phyloP scores from a whole-genome alignment of 2,888 invertebrate genomes.

The Malthinus seriepunctatus region DNA sequence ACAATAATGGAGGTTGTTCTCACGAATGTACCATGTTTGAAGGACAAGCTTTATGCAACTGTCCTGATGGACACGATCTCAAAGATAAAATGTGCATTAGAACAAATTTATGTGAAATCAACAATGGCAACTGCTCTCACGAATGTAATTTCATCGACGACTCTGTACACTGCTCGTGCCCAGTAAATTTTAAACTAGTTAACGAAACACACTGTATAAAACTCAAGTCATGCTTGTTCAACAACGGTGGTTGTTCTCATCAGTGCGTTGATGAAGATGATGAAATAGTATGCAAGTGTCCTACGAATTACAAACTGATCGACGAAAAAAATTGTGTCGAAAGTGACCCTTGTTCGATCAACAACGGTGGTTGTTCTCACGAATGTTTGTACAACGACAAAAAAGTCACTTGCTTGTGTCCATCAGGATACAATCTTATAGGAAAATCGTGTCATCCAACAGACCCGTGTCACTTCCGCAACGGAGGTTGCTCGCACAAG shows the following conservation, averaged over 20 bases:
- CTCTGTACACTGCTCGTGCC: conserved; percentile 55
- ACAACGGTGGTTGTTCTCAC: conserved; percentile 61
- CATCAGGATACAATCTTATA: conserved; percentile 49
- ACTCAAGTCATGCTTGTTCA: conserved; percentile 52
- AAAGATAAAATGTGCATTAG: conserved; percentile 47
- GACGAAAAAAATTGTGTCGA: conserved; percentile 41
- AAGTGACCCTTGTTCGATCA: conserved; percentile 57
- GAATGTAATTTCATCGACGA: conserved; percentile 41
- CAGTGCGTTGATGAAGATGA: conserved; percentile 40
- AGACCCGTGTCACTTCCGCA: conserved; percentile 49
- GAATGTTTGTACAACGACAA: conserved; percentile 55
- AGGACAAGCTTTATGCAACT: conserved; percentile 52
- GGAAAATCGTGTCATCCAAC: conserved; percentile 48
- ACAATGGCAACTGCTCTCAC: conserved; percentile 60
- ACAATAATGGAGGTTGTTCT: conserved; percentile 61
- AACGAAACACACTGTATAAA: conserved; percentile 47
- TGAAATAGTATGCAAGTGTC: conserved; percentile 36
- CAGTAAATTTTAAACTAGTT: conserved; percentile 46
- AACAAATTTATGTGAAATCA: conserved; percentile 52
- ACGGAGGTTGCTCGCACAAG: conserved; percentile 63
- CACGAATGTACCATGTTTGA: conserved; percentile 52
- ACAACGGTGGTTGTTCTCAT: conserved; percentile 61
- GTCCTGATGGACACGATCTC: conserved; percentile 51
- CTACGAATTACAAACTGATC: conserved; percentile 43
- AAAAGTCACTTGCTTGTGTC: conserved; percentile 56